Base-by-base conservation (phyloP, 2,113 vertebrate genomes). In the Petroica traversi region DNA sequence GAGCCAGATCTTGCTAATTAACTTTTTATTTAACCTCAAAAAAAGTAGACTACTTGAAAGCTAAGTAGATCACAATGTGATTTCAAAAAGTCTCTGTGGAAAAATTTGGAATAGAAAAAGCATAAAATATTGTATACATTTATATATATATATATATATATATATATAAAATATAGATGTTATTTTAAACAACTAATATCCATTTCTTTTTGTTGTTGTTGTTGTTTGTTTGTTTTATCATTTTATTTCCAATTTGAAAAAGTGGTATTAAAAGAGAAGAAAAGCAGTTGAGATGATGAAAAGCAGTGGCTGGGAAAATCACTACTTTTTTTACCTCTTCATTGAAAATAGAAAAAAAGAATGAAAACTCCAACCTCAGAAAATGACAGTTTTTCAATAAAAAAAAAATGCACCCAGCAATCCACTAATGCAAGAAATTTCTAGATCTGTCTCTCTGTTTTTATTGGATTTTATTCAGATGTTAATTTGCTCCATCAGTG, bases 121-220 rank as follows among this genome's bases (percentile, higher is more conserved):
- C 25, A 5, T n/a, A 31, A 68, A 83, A 54, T 49, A 29, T 9
- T 71, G 6, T 12, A 28, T 31, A 8, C 25, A 15, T 73, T 29
- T 43, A 43, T 51, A 64, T 38, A 64, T 14, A 6, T 20, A 38
- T 7, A 5, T 8, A 25, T 23, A 9, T 8, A 3, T 24, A 4
- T 29, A 3, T 68, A 4, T n/a, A n/a, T n/a, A n/a, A n/a, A n/a
- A n/a, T 8, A 25, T 23, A 9, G 6, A 3, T 24, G 14, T 41
- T 45, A 45, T 49, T 81, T 79, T 68, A 43, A 57, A 31, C 49
- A 54, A 41, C 15, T 34, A 5, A 29, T 51, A 33, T 31, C 2
- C 0, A n/a, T 0, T 31, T n/a, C n/a, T 62, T 9, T 58, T 83
- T 25, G 2, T 40, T 40, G n/a, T 25, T 82, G 34, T 1, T 5